Conservation (phyloP, 2,113 vertebrate genomes). For the Cottus gobio region DNA sequence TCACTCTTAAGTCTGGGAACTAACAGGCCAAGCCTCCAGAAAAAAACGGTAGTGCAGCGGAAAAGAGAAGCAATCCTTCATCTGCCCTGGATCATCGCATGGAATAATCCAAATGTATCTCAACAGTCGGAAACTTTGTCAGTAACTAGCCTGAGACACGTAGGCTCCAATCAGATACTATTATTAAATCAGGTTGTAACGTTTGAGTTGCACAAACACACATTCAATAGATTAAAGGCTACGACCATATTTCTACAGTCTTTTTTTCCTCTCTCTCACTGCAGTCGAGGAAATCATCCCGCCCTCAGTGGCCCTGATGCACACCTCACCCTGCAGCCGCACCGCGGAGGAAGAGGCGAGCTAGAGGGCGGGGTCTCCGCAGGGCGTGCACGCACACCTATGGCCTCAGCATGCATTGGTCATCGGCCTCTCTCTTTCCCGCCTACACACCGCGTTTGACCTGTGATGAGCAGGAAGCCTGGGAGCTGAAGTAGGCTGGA, state of each 20-base stretch:
- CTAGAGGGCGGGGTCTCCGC: slow-evolving; percentile 11
- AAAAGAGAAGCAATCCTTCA: slow-evolving; percentile 56
- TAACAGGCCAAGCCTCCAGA: slow-evolving; percentile 34
- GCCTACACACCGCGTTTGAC: slow-evolving; percentile 23
- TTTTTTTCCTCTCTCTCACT: slow-evolving; percentile 1
- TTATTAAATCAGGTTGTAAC: slow-evolving; percentile 12
- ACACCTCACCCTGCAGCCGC: slow-evolving; percentile 31
- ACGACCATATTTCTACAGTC: background rate
- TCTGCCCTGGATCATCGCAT: slow-evolving; percentile 37
- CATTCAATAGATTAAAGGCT: background rate
- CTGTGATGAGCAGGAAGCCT: slow-evolving; percentile 64
- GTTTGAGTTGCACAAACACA: background rate
- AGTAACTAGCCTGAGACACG: background rate
- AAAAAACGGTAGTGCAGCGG: slow-evolving; percentile 41
- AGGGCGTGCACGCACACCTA: slow-evolving; percentile 15
- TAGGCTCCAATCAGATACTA: slow-evolving; percentile 20
- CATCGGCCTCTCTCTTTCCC: slow-evolving; percentile 18
- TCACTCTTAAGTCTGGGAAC: slow-evolving; percentile 38
- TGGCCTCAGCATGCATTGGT: background rate
- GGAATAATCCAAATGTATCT: slow-evolving; percentile 40
- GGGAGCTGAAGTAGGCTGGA: slow-evolving; percentile 54
- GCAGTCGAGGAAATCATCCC: slow-evolving; percentile 42
- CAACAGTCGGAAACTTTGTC: slow-evolving; percentile 38
- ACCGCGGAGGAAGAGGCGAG: slow-evolving; percentile 35
- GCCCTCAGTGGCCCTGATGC: slow-evolving; percentile 27